Evolutionary conservation across 2,797 vertebrate species (phyloP), one percentile per base, ranked within the genome.

Genomic region (Myotis planiceps): DNA sequence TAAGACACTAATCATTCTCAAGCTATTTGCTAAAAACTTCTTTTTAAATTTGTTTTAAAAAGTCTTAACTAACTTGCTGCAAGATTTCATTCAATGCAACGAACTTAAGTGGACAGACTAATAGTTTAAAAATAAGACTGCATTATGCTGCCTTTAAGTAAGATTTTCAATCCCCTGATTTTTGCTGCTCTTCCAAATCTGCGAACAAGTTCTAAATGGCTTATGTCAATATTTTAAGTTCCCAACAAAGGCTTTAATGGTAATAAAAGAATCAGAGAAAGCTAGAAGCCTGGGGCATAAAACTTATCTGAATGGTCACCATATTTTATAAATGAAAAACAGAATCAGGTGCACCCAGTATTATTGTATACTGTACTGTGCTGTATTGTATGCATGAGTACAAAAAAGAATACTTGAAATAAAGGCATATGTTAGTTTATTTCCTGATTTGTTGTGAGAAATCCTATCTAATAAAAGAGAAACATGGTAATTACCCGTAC

Each of bases 251-350:
- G 9, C 2, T 88, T 90, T 94, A 94, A 89, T 39, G 6, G 66
- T 84, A 95, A 91, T 45, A 81, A 79, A 95, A 81, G 14, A 93
- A 72, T 65, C 29, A n/a, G 90, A 96, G 45, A 92, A 88, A 90
- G 23, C 53, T 63, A 84, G 32, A 84, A 32, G 42, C n/a, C 72
- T 53, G 60, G 4, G 25, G 25, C 49, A 96, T 65, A 18, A 90
- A 89, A 83, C 37, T 92, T 87, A 76, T n/a, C 39, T 94, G 81
- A 90, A 47, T 71, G 51, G n/a, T 88, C 45, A 85, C 42, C 15
- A 68, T 39, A 63, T 81, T 90, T 94, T 42, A 89, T 37, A 63
- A 92, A 76, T 68, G 32, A 92, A 90, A 74, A 95, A 21, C 47
- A 71, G 65, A 37, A 68, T 85, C 74, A 45, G 29, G 18, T 58